Conservation (phyloP, 2,113 vertebrate species). For the Mesocricetus auratus region DNA sequence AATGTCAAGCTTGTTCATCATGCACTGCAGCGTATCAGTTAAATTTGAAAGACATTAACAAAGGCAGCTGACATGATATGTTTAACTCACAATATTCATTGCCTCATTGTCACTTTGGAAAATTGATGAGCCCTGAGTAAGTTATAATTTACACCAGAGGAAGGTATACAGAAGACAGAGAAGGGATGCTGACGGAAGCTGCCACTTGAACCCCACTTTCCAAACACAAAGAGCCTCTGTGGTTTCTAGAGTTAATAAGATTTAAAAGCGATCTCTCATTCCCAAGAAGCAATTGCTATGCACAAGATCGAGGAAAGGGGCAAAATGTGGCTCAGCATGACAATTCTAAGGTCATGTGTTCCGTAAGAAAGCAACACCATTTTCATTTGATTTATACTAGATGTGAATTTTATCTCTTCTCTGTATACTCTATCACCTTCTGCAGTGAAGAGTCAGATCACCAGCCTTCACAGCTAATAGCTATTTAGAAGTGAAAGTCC, state of each 20-base stretch:
- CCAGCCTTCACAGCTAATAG: neutral
- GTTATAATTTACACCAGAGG: neutral
- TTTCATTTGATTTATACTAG: neutral
- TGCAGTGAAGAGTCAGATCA: neutral
- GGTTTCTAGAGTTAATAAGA: neutral
- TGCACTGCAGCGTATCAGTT: neutral
- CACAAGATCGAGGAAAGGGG: neutral
- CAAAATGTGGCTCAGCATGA: conserved; percentile 16
- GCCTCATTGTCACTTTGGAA: neutral
- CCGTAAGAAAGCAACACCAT: neutral
- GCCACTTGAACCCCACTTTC: neutral
- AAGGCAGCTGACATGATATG: neutral
- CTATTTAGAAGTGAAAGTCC: neutral
- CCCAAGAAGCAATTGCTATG: neutral
- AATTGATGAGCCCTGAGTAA: neutral
- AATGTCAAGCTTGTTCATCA: conserved; percentile 3
- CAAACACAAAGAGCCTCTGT: neutral
- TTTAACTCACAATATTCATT: conserved; percentile 17
- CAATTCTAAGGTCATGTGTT: conserved; percentile 22
- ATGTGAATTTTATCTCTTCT: conserved; percentile 42
- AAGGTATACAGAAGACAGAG: neutral
- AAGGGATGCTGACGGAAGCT: neutral
- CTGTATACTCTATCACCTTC: neutral
- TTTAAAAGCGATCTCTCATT: neutral
- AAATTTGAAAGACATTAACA: conserved; percentile 43